Evolutionary conservation across 2,888 invertebrate genomes (phyloP).

Genomic region (Argyresthia albistria): DNA sequence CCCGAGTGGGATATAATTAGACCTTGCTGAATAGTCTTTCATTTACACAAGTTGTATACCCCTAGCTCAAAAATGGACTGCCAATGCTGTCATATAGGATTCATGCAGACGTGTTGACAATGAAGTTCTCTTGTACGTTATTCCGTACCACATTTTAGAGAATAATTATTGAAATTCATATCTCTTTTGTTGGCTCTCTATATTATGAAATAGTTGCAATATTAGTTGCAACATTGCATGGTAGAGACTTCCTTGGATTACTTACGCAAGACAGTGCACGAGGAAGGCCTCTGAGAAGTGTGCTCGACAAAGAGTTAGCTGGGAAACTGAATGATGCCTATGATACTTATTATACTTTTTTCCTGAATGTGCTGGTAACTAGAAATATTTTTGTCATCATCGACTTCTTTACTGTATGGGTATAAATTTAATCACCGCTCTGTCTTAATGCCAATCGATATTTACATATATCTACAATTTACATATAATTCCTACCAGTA

Average conservation of each 20-base stretch:
- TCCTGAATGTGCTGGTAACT: too few relatives aligned
- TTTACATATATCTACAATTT: not conserved
- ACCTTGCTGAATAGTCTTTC: constrained; percentile 18
- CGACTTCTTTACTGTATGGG: constrained; percentile 4
- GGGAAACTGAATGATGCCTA: constrained; percentile 9
- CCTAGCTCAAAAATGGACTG: not conserved
- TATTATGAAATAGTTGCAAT: not conserved
- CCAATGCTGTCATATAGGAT: not conserved
- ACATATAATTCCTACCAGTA: not conserved
- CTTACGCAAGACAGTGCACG: too few relatives aligned
- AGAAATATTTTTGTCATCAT: too few relatives aligned
- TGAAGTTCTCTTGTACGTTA: not conserved
- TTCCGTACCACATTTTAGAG: not conserved
- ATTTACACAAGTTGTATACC: not conserved
- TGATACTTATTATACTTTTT: too few relatives aligned
- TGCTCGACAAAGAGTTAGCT: constrained; percentile 18
- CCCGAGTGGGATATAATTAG: constrained; percentile 48
- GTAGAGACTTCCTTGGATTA: too few relatives aligned
- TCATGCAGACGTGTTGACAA: not conserved
- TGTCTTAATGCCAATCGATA: not conserved
- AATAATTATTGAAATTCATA: not conserved
- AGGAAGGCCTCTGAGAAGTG: too few relatives aligned
- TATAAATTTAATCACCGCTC: not conserved
- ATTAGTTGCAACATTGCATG: too few relatives aligned
- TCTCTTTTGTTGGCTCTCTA: not conserved